Percentiles rank a stretch among this genome's conserved stretches.
Evolutionary conservation across 2,888 invertebrate genomes (phyloP).

Genomic region (Pharmacophagus antenor): DNA sequence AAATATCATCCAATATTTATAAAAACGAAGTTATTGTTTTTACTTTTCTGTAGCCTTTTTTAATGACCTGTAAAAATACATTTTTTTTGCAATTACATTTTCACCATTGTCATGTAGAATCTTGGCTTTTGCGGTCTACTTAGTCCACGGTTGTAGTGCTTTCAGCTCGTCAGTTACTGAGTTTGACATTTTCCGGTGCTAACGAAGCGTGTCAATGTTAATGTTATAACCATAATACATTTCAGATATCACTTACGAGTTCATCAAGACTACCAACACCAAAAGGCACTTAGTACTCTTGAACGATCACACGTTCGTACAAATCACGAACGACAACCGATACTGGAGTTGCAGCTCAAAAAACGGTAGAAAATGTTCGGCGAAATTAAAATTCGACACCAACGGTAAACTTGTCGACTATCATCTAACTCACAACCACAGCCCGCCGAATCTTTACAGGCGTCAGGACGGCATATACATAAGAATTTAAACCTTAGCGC

Average conservation of each 20-base stretch:
- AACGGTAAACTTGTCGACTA: slow-evolving; percentile 41
- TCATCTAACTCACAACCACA: slow-evolving; percentile 46
- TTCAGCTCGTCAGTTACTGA: too few relatives aligned
- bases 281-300: slow-evolving; percentile 38
- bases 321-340: slow-evolving; percentile 32
- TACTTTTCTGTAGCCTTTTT: too few relatives aligned
- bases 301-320: slow-evolving; percentile 34
- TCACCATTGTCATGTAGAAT: too few relatives aligned
- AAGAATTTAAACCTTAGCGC: too few relatives aligned
- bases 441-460: slow-evolving; percentile 37
- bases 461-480: slow-evolving; percentile 31
- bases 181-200: too few relatives aligned
- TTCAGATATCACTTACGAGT: slow-evolving; percentile 20
- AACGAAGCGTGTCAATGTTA: too few relatives aligned
- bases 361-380: slow-evolving; percentile 29
- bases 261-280: slow-evolving; percentile 31
- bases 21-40: too few relatives aligned
- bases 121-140: too few relatives aligned
- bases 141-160: too few relatives aligned
- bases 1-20: too few relatives aligned
- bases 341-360: slow-evolving; percentile 37
- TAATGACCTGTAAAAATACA: too few relatives aligned
- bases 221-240: neutral
- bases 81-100: too few relatives aligned
- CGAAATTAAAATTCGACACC: slow-evolving; percentile 33